Evolutionary conservation across 2,888 invertebrate genomes (phyloP), one percentile per base, ranked within the genome.

Genomic region (Tachystola acroxantha): DNA sequence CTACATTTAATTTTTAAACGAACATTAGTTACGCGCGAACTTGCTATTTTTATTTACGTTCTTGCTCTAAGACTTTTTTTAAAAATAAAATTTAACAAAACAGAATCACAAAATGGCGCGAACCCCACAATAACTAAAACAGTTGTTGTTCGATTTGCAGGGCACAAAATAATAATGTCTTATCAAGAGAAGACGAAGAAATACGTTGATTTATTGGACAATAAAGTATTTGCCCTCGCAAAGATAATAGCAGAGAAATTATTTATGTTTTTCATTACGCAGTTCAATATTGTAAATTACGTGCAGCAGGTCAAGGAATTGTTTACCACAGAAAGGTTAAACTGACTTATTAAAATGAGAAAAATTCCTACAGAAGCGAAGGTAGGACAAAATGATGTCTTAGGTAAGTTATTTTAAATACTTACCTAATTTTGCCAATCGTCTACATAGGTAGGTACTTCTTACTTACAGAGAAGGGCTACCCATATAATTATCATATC

Each of bases 401-500:
- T n/a, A n/a, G n/a, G n/a, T n/a, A n/a, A n/a, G n/a, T n/a, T n/a
- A n/a, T n/a, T n/a, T n/a, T n/a, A n/a, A n/a, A n/a, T n/a, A n/a
- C n/a, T n/a, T n/a, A n/a, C n/a, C n/a, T n/a, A n/a, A n/a, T n/a
- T n/a, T n/a, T n/a, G n/a, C n/a, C n/a, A n/a, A n/a, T n/a, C n/a
- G n/a, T n/a, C n/a, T n/a, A n/a, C n/a, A n/a, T n/a, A n/a, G n/a
- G n/a, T n/a, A n/a, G n/a, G n/a, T n/a, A n/a, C n/a, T n/a, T n/a
- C n/a, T n/a, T n/a, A n/a, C n/a, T n/a, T n/a, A n/a, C n/a, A n/a
- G n/a, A n/a, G n/a, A n/a, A 26, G 25, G 16, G 16, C 16, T 16
- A 16, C 16, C 6, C 3, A 6, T 42, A n/a, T n/a, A n/a, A n/a
- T n/a, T n/a, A n/a, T n/a, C n/a, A n/a, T 45, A 43, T 39, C 39